Evolutionary conservation across 2,113 vertebrate species (phyloP), one percentile per base, ranked within the genome.

Genomic region (Centropus unirufus): DNA sequence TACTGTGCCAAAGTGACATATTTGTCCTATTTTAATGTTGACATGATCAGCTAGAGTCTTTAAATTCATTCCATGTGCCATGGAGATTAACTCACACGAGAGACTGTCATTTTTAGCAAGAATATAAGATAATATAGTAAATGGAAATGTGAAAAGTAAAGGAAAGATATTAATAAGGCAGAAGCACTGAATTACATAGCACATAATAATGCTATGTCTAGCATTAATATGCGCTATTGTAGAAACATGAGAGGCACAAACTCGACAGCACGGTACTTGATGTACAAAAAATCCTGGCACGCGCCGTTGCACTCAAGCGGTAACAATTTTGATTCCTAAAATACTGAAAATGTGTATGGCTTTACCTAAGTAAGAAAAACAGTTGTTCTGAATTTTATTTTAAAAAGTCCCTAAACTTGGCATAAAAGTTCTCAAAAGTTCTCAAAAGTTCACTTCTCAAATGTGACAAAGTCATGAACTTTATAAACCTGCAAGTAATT

Each of bases 11-110:
- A 96, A 76, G 81, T 70, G 83, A 83, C 61, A 77, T 92, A 92
- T 96, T 97, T 87, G 44, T 82, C 82, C 68, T 97, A 70, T 95
- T 97, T 97, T 96, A 96, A 90, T 75, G 22, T 89, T 80, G 72
- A 39, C 32, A 34, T 39, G 74, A 95, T 96, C 64, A 83, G 58
- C 69, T 91, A 87, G 40, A 89, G 78, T 87, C 70, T 96, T 96
- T 72, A 92, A 74, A 91, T 97, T 75, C 78, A 87, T 95, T 91
- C 92, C 70, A 16, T 92, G 62, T 94, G 92, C 89, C 87, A 36
- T 58, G 51, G 49, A 85, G 46, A 39, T 81, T 83, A 86, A 89
- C 68, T 83, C 74, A 86, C 23, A 21, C 86, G 72, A 91, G 49
- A 87, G 66, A 89, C 49, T 76, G 51, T 88, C 6, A 51, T 91